Percentiles rank a stretch among this genome's conserved stretches.
Evolutionary conservation across 1,140 invertebrate species (phyloP).

Genomic region (Trachelipus rathkii): DNA sequence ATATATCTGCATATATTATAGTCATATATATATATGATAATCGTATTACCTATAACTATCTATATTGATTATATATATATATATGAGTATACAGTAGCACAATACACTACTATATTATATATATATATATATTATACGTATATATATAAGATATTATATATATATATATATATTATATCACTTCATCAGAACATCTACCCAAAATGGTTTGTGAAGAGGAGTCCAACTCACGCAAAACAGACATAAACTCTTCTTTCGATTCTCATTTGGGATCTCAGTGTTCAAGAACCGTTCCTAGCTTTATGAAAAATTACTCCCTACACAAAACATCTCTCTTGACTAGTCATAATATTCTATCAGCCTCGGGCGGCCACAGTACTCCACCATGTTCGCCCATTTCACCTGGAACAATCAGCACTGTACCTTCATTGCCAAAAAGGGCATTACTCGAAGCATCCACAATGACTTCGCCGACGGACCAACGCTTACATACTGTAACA

Average conservation of each 20-base stretch:
- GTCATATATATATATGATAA: no score
- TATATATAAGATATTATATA: no score
- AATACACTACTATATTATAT: no score
- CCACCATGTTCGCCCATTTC: neutral
- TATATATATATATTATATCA: no score
- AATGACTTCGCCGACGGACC: neutral
- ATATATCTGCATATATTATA: no score
- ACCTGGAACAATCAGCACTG: neutral
- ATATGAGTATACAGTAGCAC: no score
- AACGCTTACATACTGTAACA: neutral
- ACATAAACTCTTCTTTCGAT: neutral
- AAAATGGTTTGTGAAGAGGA: neutral
- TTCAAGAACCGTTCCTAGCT: neutral
- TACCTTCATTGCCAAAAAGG: neutral
- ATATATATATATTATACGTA: no score
- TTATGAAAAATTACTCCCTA: neutral
- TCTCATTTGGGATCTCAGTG: neutral
- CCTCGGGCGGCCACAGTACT: neutral
- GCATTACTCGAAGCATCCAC: neutral
- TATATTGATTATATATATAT: no score
- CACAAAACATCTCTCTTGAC: neutral
- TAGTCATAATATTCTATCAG: neutral
- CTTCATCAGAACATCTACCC: no score
- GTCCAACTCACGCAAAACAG: neutral
- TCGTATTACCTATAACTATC: no score